Conservation (phyloP, 2,113 vertebrate genomes). For the Lipotes vexillifer region DNA sequence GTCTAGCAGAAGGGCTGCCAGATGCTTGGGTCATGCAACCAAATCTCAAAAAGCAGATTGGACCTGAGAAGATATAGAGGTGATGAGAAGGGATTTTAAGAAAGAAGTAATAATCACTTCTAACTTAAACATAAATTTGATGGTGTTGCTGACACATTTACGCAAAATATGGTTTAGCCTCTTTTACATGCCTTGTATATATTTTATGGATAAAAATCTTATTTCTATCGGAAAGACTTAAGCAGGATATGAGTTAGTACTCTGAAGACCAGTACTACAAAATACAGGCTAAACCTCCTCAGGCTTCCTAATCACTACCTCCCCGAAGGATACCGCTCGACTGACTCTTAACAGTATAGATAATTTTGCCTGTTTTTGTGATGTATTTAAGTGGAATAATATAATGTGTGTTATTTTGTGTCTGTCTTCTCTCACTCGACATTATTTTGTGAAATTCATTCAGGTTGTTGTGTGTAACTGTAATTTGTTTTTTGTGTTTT, state of each 20-base stretch:
- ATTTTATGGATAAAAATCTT: not conserved
- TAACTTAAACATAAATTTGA: not conserved
- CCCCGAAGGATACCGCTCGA: not conserved
- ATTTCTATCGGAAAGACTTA: not conserved
- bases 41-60: slow-evolving; percentile 17
- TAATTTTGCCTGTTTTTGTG: not conserved
- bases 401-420: not conserved
- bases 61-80: not conserved
- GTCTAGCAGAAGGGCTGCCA: slow-evolving; percentile 28
- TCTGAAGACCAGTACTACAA: not conserved
- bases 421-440: not conserved
- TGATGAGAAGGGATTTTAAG: slow-evolving; percentile 24
- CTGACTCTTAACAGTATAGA: not conserved
- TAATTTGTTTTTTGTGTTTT: not conserved
- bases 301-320: not conserved
- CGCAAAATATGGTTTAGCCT: not conserved
- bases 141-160: not conserved
- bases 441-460: not conserved
- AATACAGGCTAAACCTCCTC: not conserved
- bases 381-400: not conserved
- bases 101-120: not conserved
- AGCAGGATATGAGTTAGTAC: not conserved
- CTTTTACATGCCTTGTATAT: not conserved
- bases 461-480: not conserved
- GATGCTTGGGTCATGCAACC: not conserved